These are phyloP conservation scores for Thelaira solivaga DNA, from an alignment of 2,888 invertebrate species.

Conservation along the genomic window DNA sequence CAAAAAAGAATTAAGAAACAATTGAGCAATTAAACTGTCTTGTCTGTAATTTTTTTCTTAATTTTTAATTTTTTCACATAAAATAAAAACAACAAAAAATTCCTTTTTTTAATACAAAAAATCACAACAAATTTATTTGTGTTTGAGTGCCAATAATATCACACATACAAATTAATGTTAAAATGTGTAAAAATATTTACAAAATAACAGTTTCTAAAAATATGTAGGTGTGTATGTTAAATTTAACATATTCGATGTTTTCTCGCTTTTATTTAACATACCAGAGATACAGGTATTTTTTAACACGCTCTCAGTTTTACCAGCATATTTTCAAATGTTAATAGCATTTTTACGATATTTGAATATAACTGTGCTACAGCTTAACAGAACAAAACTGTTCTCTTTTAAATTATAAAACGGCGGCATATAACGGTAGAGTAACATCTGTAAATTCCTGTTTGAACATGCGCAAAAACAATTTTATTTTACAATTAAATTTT, in stretches of 20 bases:
- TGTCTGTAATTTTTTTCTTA: too few relatives aligned
- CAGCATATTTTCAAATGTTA: neutral
- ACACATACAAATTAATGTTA: too few relatives aligned
- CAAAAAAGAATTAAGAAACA: too few relatives aligned
- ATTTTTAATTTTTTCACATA: too few relatives aligned
- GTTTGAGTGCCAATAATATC: too few relatives aligned
- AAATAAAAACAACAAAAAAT: too few relatives aligned
- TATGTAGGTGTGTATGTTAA: neutral
- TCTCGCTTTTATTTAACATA: neutral
- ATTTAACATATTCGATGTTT: slow-evolving; percentile 24
- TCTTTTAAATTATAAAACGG: neutral
- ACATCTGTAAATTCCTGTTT: neutral
- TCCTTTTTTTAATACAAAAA: too few relatives aligned
- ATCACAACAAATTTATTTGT: too few relatives aligned
- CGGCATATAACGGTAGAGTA: slow-evolving; percentile 1
- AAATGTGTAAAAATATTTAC: neutral
- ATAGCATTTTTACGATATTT: neutral
- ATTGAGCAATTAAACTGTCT: too few relatives aligned
- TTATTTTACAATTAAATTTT: neutral
- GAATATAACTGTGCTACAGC: neutral
- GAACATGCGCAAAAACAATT: neutral
- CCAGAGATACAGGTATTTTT: slow-evolving; percentile 5
- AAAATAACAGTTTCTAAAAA: neutral
- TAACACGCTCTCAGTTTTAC: neutral
- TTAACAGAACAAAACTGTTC: neutral